Evolutionary conservation across 2,797 vertebrate genomes (phyloP).

Genomic region (Acomys russatus): DNA sequence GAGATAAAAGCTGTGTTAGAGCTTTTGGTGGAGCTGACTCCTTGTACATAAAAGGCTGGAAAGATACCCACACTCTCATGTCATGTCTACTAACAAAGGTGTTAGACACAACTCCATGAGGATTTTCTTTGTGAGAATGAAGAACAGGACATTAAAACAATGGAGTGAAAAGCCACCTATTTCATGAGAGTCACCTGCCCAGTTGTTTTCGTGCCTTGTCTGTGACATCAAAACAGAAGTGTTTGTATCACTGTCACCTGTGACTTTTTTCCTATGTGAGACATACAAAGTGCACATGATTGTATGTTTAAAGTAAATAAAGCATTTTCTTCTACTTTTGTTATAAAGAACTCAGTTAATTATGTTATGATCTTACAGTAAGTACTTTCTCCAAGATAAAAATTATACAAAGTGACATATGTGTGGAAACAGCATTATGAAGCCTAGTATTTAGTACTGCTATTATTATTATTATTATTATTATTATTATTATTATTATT

Average conservation of each 20-base stretch:
- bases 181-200: not conserved
- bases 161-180: not conserved
- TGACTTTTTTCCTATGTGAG: not conserved
- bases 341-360: conserved; percentile 36
- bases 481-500: not conserved
- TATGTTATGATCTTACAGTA: not conserved
- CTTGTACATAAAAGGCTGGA: not conserved
- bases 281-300: conserved; percentile 47
- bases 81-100: not conserved
- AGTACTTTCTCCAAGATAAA: not conserved
- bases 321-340: conserved; percentile 52
- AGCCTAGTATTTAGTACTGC: not conserved
- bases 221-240: conserved; percentile 38
- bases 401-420: not conserved
- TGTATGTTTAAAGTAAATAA: conserved; percentile 76
- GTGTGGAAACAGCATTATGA: not conserved
- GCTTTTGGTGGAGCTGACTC: not conserved
- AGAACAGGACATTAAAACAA: not conserved
- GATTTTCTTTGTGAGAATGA: not conserved
- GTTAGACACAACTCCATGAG: not conserved
- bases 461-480: too few species aligned
- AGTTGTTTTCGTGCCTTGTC: conserved; percentile 33
- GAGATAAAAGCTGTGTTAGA: not conserved
- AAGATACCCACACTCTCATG: not conserved
- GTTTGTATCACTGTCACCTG: not conserved